Evolutionary conservation across 2,888 invertebrate species (phyloP).

Genomic region (Harpalus rufipes): DNA sequence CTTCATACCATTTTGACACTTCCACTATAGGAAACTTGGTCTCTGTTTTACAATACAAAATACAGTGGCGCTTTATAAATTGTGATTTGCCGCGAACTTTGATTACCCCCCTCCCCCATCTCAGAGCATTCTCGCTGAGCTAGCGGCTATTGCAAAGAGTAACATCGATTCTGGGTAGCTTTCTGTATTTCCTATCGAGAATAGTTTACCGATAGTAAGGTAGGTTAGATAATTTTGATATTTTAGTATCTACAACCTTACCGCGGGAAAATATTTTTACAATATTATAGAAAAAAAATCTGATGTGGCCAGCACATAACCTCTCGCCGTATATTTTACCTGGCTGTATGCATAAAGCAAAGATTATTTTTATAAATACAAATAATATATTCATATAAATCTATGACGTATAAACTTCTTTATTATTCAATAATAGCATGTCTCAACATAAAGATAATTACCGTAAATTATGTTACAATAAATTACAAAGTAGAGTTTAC

Average conservation of each 20-base stretch:
- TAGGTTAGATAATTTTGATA: neutral
- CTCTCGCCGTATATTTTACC: too few relatives aligned
- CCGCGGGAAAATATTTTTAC: neutral
- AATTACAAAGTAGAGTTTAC: too few relatives aligned
- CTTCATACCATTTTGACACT: neutral
- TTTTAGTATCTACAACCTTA: neutral
- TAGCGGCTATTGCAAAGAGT: neutral
- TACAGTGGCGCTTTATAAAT: neutral
- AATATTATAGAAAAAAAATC: too few relatives aligned
- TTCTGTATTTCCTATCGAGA: slow-evolving; percentile 1
- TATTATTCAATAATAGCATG: too few relatives aligned
- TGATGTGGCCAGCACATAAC: too few relatives aligned
- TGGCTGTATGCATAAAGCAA: too few relatives aligned
- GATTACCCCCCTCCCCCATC: neutral
- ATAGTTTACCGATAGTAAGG: neutral
- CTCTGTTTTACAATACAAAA: neutral
- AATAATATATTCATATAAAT: too few relatives aligned
- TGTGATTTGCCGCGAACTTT: neutral
- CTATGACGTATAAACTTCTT: too few relatives aligned
- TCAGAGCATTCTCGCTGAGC: neutral
- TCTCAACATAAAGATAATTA: too few relatives aligned
- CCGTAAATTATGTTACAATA: too few relatives aligned
- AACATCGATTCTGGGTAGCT: neutral
- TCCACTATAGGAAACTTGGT: neutral
- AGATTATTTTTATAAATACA: too few relatives aligned